A percentile compares a stretch with the other conserved stretches of the same genome.
Conservation (phyloP, 2,113 vertebrate species). For the Channa maculata region DNA sequence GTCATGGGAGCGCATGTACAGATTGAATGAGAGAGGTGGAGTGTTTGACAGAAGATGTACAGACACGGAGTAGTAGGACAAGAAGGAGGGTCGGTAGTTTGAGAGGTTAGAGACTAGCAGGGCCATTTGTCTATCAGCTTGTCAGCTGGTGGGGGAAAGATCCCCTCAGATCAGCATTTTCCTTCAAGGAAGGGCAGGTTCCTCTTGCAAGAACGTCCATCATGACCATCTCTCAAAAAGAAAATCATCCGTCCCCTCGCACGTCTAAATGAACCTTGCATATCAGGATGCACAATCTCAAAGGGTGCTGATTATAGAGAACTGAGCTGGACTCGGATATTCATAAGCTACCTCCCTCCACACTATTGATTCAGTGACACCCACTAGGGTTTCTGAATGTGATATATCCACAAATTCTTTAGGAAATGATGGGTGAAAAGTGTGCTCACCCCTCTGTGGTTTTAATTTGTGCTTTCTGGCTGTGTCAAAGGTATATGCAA, state of each 20-base stretch:
- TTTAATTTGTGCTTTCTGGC: conserved; percentile 69
- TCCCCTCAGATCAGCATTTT: conserved; percentile 78
- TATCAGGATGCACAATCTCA: conserved; percentile 43
- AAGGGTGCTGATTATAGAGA: conserved; percentile 60
- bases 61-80: conserved; percentile 20
- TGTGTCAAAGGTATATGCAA: conserved; percentile 69
- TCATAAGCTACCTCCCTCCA: conserved; percentile 42
- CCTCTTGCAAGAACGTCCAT: conserved; percentile 70
- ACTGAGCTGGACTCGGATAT: conserved; percentile 21
- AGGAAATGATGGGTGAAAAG: conserved; percentile 70
- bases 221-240: conserved; percentile 57
- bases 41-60: conserved; percentile 21
- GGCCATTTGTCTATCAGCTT: conserved; percentile 71
- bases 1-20: conserved; percentile 38
- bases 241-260: conserved; percentile 29
- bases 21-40: conserved; percentile 22
- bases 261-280: conserved; percentile 13
- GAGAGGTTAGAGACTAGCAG: conserved; percentile 65
- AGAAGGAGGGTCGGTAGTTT: conserved; percentile 50
- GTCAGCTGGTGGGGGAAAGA: conserved; percentile 68
- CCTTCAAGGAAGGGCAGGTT: conserved; percentile 53
- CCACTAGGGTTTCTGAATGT: conserved; percentile 39
- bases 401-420: conserved; percentile 48
- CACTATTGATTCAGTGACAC: conserved; percentile 59
- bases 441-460: conserved; percentile 63